A percentile compares a stretch with the other conserved stretches of the same genome.
phyloP scores from a whole-genome alignment of 64 coral and sea anemone genomes.

The Montipora capricornis region DNA sequence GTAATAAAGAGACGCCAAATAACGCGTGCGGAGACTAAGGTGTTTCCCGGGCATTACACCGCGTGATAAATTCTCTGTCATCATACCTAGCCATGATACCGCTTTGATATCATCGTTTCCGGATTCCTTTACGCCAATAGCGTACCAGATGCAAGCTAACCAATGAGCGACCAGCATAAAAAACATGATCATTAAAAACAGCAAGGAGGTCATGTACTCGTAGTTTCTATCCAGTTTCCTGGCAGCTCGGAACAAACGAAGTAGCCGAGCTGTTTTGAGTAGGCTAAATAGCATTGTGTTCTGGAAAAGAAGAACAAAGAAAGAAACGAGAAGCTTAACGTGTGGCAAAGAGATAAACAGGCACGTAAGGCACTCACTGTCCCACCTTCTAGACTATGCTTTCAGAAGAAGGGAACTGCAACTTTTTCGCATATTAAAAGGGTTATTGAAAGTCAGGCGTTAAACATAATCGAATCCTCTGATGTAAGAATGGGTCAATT shows the following conservation, averaged over 20 bases:
- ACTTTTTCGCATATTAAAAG: no score
- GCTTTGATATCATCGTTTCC: neutral
- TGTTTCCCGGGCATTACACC: slow-evolving; percentile 31
- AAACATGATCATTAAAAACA: slow-evolving; percentile 97
- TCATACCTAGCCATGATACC: slow-evolving; percentile 79
- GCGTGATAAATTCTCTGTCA: neutral
- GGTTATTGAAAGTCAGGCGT: no score
- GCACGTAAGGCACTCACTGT: no score
- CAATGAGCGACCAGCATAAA: slow-evolving; percentile 99
- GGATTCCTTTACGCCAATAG: slow-evolving; percentile 75
- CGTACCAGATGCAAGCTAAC: slow-evolving; percentile 97
- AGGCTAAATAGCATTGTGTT: slow-evolving; percentile 96
- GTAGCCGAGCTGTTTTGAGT: slow-evolving; percentile 90
- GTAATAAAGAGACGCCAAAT: slow-evolving; percentile 98
- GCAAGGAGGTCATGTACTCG: slow-evolving; percentile 96
- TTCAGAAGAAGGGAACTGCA: no score
- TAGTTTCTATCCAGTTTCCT: slow-evolving; percentile 98
- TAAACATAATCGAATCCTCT: no score
- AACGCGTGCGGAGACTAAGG: slow-evolving; percentile 56
- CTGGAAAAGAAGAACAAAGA: slow-evolving; percentile 33
- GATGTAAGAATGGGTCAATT: no score
- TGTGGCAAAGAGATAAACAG: no score
- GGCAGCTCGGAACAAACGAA: slow-evolving; percentile 92
- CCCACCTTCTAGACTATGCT: no score
- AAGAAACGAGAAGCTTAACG: neutral